Base-by-base conservation (phyloP, 2,888 invertebrate species). In the Lysandra bellargus region DNA sequence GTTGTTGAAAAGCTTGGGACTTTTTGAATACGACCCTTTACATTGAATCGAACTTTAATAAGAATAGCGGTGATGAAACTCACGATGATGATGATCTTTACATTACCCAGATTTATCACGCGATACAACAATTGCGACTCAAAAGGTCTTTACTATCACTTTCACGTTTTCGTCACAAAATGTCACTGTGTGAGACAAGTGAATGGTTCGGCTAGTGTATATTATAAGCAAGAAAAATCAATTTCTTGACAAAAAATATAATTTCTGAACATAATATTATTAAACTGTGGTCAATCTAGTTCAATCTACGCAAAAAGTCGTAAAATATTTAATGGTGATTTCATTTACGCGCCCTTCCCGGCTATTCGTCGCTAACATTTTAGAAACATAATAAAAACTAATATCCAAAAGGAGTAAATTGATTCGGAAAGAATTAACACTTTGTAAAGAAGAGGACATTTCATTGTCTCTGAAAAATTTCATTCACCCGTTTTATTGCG, bases 71-170 rank as follows among this genome's bases (percentile, higher is more conserved):
- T 64, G 30, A 64, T 64, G 64, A 30, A 64, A 69, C 0, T 37
- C 4, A 14, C 5, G 60, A 23, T 37, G 72, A 74, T 75, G 44
- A 49, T 75, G 23, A 44, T 73, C 12, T 12, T n/a, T n/a, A 5
- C 44, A 74, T 44, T 44, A 44, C 9, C 44, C n/a, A 44, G 44
- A n/a, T 75, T 75, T 49, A 75, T 75, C 49, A 44, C 74, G 44
- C 74, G 69, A 75, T 74, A 23, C 17, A 49, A 75, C 49, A 9
- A 75, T 75, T 75, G 49, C 23, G 49, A 23, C 30, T 75, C 23
- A 44, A 74, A 74, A 75, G 74, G 74, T 75, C 33, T 75, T 75
- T 75, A 75, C 74, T 49, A 75, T 75, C 74, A 75, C 74, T 75
- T 75, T 75, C 74, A 12, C 49, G 12, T 75, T 75, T 75, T 23